Percentiles rank a stretch among this genome's conserved stretches.
Evolutionary conservation across 2,888 invertebrate species (phyloP).

Genomic region (Lasioglossum villosulum): DNA sequence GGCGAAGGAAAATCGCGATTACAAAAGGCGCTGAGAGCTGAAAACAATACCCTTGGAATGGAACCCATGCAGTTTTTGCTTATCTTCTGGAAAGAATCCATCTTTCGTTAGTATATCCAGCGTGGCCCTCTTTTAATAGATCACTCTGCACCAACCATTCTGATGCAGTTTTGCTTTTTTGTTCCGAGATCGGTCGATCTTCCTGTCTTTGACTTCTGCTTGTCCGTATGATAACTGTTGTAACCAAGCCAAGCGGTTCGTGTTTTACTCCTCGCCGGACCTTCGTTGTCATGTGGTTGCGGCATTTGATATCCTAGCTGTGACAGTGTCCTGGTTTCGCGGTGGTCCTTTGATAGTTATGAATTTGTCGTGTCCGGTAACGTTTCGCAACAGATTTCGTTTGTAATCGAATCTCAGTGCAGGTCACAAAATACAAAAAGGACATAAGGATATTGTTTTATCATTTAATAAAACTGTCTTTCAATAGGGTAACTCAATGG

Average conservation of each 20-base stretch:
- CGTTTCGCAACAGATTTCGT: not conserved
- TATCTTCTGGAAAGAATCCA: slow-evolving; percentile 8
- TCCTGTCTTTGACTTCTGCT: not conserved
- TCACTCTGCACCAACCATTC: not conserved
- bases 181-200: not conserved
- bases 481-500: too few relatives aligned
- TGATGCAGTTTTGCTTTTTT: not conserved
- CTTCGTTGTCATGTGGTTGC: not conserved
- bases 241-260: not conserved
- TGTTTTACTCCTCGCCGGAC: not conserved
- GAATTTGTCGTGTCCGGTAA: not conserved
- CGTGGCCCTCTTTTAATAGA: not conserved
- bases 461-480: too few relatives aligned
- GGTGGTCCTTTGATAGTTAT: not conserved
- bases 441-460: too few relatives aligned
- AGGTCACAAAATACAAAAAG: too few relatives aligned
- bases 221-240: not conserved
- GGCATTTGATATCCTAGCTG: not conserved
- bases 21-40: not conserved
- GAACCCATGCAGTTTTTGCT: not conserved
- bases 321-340: not conserved
- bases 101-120: not conserved
- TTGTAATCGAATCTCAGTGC: not conserved
- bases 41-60: not conserved
- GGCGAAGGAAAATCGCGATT: not conserved